Evolutionary conservation across 1,140 invertebrate genomes (phyloP).

Genomic region (Stegodyphus dumicola): DNA sequence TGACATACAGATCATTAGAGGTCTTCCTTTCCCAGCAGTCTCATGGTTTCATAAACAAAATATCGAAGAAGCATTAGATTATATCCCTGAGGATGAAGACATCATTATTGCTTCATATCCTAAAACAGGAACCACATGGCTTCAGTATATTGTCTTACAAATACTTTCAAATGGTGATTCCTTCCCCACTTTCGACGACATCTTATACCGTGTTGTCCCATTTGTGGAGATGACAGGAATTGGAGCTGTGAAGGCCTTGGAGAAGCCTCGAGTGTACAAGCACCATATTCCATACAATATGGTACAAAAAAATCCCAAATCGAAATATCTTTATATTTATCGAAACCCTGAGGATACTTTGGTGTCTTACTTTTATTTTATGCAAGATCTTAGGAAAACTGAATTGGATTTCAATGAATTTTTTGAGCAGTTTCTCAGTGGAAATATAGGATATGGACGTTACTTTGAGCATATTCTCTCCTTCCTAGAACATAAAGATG

Average conservation of each 20-base stretch:
- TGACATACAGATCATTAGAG: conserved; percentile 13
- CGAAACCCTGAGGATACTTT: conserved; percentile 54
- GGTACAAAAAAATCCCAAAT: conserved; percentile 18
- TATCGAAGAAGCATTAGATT: conserved; percentile 45
- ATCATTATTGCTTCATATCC: conserved; percentile 62
- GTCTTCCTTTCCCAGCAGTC: conserved; percentile 7
- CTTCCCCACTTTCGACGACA: conserved; percentile 14
- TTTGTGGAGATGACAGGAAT: conserved; percentile 48
- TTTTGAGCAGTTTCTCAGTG: conserved; percentile 54
- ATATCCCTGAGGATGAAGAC: conserved; percentile 58
- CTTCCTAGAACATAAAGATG: conserved; percentile 60
- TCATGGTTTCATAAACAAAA: neutral
- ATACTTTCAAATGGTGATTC: conserved; percentile 36
- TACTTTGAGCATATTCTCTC: conserved; percentile 65
- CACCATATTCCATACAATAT: conserved; percentile 71
- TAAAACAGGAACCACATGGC: conserved; percentile 64
- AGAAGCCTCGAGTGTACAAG: conserved; percentile 68
- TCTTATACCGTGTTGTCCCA: neutral
- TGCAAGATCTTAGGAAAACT: neutral
- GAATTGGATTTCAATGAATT: conserved; percentile 48
- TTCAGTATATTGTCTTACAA: conserved; percentile 55
- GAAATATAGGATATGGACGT: conserved; percentile 38
- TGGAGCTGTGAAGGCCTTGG: neutral
- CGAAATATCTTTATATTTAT: conserved; percentile 36
- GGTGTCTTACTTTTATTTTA: conserved; percentile 51